Evolutionary conservation across 64 coral and sea anemone genomes (phyloP), one percentile per base, ranked within the genome.

Genomic region (Montipora sp.): DNA sequence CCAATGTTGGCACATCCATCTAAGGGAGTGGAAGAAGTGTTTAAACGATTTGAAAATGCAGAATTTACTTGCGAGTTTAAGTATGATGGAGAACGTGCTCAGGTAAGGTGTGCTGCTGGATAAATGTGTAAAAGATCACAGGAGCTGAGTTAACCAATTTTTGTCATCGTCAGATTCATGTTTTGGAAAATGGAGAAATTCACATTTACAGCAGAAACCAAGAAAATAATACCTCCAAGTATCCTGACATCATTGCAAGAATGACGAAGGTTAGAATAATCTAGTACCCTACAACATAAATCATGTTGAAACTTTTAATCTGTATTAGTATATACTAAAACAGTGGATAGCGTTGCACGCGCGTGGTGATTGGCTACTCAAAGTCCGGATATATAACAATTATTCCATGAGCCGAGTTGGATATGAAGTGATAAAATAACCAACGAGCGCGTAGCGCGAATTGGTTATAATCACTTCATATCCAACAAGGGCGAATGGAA

Each of bases 171-270:
- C 71, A 99, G 98, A 99, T 99, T 63, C 98, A 99, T 83, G 77
- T 85, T 15, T 77, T 99, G 21, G 92, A 99, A 15, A 94, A 78
- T 84, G 89, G 89, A 10, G 98, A 99, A 68, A 89, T 99, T 18
- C 94, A 89, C 68, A 92, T 99, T 50, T 99, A 99, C 89, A 99
- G 98, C 76, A 65, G 98, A 53, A 99, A 99, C 51, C 94, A 96
- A 45, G 98, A 99, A 84, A 91, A 99, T 79, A 99, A 96, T 48
- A 99, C 94, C 11, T 94, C 98, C 59, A 99, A 99, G 87, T 99
- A 96, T 80, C 98, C 98, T 3, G 98, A 99, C 79, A 93, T 99
- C 27, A 99, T 94, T 92, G 88, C 89, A 19, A 94, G 98, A 90
- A 99, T 99, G 94, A 82, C 98, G 3, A 99, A 99, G 92, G 98